phyloP scores from a whole-genome alignment of 2,888 invertebrate genomes.

The Pogonocherus hispidulus region DNA sequence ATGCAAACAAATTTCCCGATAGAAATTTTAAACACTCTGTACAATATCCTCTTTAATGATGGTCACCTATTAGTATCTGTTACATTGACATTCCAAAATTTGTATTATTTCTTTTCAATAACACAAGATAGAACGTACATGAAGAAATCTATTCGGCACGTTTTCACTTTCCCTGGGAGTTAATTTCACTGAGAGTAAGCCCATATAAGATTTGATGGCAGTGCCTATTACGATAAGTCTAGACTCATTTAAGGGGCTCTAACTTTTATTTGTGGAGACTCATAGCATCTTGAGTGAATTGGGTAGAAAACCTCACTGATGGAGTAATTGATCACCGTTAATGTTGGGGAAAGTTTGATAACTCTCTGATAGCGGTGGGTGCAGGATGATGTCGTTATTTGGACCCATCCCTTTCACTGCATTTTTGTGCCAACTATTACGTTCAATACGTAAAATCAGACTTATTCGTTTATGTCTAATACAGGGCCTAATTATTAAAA shows the following conservation, averaged over 20 bases:
- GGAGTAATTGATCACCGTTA: conserved; percentile 12
- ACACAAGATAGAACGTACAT: no score
- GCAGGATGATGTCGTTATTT: background rate
- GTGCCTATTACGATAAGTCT: conserved; percentile 31
- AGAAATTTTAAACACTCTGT: no score
- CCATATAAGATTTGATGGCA: conserved; percentile 13
- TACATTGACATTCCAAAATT: no score
- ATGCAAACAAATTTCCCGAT: no score
- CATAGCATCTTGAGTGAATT: conserved; percentile 48
- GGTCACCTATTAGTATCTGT: no score
- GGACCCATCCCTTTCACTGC: background rate
- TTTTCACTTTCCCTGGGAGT: conserved; percentile 1
- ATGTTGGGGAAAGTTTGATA: conserved; percentile 1
- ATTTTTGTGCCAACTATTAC: no score
- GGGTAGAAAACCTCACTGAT: conserved; percentile 42
- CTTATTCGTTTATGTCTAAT: no score
- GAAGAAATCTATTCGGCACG: no score
- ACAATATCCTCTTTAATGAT: no score
- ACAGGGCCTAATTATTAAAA: no score
- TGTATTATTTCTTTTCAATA: no score
- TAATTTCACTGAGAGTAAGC: conserved; percentile 18
- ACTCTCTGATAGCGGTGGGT: background rate
- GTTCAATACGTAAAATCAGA: no score
- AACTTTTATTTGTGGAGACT: conserved; percentile 43
- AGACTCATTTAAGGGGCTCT: conserved; percentile 39